Evolutionary conservation across 2,888 invertebrate genomes (phyloP).

Genomic region (Apotomis turbidana): DNA sequence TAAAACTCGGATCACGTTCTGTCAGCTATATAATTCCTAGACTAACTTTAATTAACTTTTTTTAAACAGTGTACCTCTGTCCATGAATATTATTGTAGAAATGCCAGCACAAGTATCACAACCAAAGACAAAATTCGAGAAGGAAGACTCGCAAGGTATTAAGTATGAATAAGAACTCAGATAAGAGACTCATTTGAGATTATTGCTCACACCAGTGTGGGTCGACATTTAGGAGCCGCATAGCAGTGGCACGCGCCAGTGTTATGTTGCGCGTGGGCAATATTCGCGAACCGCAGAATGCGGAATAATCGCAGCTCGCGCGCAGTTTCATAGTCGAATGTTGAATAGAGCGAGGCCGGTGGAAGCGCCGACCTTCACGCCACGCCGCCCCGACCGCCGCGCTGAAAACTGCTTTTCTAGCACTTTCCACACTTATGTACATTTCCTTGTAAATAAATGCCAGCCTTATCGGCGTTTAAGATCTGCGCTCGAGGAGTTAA

Average conservation of each 20-base stretch:
- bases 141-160: not conserved
- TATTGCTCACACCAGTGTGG: not conserved
- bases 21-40: no score
- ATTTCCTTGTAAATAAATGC: no score
- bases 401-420: conserved; percentile 25
- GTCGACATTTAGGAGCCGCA: not conserved
- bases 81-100: no score
- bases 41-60: no score
- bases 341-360: conserved; percentile 30
- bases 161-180: not conserved
- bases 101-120: not conserved
- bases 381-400: conserved; percentile 18
- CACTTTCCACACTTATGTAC: not conserved
- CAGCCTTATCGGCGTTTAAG: not conserved
- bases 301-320: conserved; percentile 35
- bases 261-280: conserved; percentile 28
- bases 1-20: no score
- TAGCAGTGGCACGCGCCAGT: not conserved
- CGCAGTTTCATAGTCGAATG: not conserved
- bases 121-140: not conserved
- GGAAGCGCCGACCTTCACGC: conserved; percentile 40
- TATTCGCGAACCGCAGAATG: conserved; percentile 23
- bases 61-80: no score
- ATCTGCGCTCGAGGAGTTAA: no score
- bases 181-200: not conserved